A percentile compares a stretch with the other conserved stretches of the same genome.
Conservation (phyloP, 1,140 invertebrate species). For the Drosophila gunungcola region DNA sequence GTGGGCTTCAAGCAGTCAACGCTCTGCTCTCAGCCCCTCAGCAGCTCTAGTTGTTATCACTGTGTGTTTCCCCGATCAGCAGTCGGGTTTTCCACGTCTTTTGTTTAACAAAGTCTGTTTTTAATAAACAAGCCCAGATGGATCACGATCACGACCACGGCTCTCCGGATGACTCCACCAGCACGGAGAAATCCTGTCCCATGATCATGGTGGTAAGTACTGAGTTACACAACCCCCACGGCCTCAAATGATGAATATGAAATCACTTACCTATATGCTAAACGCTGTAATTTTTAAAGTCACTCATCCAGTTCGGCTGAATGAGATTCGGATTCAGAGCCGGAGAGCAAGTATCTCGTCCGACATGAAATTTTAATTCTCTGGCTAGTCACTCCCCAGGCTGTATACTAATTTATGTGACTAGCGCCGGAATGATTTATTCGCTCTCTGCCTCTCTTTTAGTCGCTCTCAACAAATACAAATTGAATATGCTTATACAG, state of each 20-base stretch:
- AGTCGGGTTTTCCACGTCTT: constrained; percentile 84
- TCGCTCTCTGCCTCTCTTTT: constrained; percentile 33
- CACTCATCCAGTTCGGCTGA: constrained; percentile 20
- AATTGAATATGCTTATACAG: constrained; percentile 33
- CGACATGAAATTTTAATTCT: constrained; percentile 32
- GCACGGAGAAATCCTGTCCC: constrained; percentile 50
- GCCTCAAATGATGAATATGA: not conserved
- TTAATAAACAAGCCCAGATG: constrained; percentile 31
- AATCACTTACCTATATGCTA: constrained; percentile 13
- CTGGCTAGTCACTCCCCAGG: constrained; percentile 26
- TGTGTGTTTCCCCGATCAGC: constrained; percentile 3
- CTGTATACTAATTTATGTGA: constrained; percentile 5
- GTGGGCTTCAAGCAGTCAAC: constrained; percentile 53
- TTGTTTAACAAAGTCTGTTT: constrained; percentile 10
- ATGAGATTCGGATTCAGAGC: constrained; percentile 6
- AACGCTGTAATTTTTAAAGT: constrained; percentile 18
- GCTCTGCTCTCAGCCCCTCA: constrained; percentile 60
- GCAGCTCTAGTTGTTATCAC: constrained; percentile 58
- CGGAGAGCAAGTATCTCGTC: constrained; percentile 33
- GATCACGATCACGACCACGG: constrained; percentile 55
- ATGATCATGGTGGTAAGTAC: constrained; percentile 77
- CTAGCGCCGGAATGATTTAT: constrained; percentile 10
- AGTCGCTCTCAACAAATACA: constrained; percentile 37
- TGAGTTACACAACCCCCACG: constrained; percentile 2
- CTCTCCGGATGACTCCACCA: constrained; percentile 1